These are phyloP conservation scores for Drosophila nigricruria DNA, from an alignment of 2,888 invertebrate species.

Conservation along the genomic window DNA sequence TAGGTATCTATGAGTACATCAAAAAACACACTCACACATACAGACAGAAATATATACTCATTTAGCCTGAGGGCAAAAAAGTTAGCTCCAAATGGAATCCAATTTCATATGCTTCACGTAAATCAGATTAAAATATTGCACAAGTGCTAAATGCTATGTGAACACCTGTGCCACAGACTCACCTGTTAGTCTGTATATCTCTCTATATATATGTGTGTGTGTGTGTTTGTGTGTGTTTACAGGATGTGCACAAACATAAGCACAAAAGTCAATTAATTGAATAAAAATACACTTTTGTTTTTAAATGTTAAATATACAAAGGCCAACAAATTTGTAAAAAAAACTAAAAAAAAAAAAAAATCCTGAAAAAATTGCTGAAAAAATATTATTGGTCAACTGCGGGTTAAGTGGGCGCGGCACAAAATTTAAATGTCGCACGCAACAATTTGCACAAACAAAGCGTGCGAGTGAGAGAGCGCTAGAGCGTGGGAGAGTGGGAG, in stretches of 20 bases:
- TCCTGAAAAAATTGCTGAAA: constrained; percentile 9
- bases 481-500: neutral
- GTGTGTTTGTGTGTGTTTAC: constrained; percentile 2
- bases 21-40: neutral
- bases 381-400: constrained; percentile 31
- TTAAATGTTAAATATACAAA: constrained; percentile 10
- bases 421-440: constrained; percentile 54
- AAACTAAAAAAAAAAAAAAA: constrained; percentile 6
- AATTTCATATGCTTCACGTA: constrained; percentile 43
- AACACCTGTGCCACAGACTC: constrained; percentile 10
- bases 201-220: neutral
- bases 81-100: constrained; percentile 36
- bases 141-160: constrained; percentile 49
- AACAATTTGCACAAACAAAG: constrained; percentile 20
- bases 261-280: constrained; percentile 73
- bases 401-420: constrained; percentile 49
- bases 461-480: neutral
- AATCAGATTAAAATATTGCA: constrained; percentile 62
- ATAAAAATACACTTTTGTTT: constrained; percentile 52
- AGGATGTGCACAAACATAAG: constrained; percentile 46
- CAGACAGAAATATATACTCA: neutral
- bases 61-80: neutral
- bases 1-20: neutral
- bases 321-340: constrained; percentile 4
- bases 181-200: neutral